A percentile compares a stretch with the other conserved stretches of the same genome.
These are phyloP conservation scores for Mormyrops boulengeri DNA, from an alignment of 2,797 vertebrate genomes.

Conservation along the genomic window DNA sequence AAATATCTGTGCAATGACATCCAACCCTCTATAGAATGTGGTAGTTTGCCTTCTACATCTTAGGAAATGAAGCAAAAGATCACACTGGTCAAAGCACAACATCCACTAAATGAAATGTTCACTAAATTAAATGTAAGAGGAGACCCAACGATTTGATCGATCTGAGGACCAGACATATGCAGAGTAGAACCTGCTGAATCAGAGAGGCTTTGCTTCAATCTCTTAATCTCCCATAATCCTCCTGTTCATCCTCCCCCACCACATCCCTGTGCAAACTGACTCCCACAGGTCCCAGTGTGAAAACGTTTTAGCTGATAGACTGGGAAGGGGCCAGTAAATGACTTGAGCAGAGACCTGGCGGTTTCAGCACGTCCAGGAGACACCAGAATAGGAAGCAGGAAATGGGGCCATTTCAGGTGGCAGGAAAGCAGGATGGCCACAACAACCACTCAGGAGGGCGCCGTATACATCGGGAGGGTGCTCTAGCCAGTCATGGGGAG, in stretches of 20 bases:
- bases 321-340: constrained; percentile 27
- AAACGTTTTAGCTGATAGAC: constrained; percentile 34
- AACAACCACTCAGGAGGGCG: neutral
- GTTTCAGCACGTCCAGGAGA: constrained; percentile 6
- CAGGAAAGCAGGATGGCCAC: neutral
- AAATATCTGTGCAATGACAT: constrained; percentile 6
- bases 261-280: constrained; percentile 21
- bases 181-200: neutral
- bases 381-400: constrained; percentile 24
- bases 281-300: constrained; percentile 20
- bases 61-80: neutral
- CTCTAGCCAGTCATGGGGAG: neutral
- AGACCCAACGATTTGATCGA: neutral
- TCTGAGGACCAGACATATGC: neutral
- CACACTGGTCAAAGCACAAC: neutral
- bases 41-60: neutral
- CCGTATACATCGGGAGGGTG: neutral
- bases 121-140: neutral
- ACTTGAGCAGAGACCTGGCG: constrained; percentile 21
- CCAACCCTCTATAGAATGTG: constrained; percentile 7
- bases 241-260: neutral
- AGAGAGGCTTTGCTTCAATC: constrained; percentile 29
- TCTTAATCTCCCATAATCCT: constrained; percentile 30
- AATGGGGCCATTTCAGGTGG: neutral
- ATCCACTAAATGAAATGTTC: neutral